These are phyloP conservation scores for Acestrorhynchus altus DNA, from an alignment of 2,797 vertebrate genomes.

Conservation along the genomic window DNA sequence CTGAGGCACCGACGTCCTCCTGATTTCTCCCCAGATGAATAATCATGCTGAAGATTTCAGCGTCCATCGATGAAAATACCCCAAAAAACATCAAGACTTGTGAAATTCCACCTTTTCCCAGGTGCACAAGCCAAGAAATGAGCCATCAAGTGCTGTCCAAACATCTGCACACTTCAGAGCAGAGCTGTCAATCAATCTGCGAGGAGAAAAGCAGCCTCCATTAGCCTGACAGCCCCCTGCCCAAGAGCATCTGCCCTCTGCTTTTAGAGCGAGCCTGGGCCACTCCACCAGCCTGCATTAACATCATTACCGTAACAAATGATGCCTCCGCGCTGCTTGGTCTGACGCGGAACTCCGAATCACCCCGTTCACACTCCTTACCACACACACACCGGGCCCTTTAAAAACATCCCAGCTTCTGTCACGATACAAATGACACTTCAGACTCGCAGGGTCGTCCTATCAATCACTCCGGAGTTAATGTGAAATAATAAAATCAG, in stretches of 20 bases:
- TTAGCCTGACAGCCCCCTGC: slow-evolving; percentile 37
- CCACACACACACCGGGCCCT: slow-evolving; percentile 29
- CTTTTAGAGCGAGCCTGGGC: slow-evolving; percentile 35
- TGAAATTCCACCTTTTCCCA: background rate
- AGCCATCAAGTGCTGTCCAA: background rate
- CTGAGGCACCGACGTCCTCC: too few relatives aligned
- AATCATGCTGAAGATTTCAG: slow-evolving; percentile 23
- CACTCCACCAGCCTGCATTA: slow-evolving; percentile 56
- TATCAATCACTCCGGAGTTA: slow-evolving; percentile 86
- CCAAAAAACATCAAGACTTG: too few relatives aligned
- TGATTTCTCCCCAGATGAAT: background rate
- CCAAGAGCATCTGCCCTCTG: slow-evolving; percentile 52
- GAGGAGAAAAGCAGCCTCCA: slow-evolving; percentile 12
- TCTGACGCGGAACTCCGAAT: slow-evolving; percentile 32
- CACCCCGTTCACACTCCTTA: slow-evolving; percentile 8
- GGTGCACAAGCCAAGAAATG: background rate
- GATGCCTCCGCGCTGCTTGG: slow-evolving; percentile 37
- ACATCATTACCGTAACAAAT: slow-evolving; percentile 63
- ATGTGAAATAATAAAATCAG: slow-evolving; percentile 83
- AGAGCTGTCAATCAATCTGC: slow-evolving; percentile 45
- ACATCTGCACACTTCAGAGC: background rate
- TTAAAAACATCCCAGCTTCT: slow-evolving; percentile 58
- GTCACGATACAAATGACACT: slow-evolving; percentile 82
- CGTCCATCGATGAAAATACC: too few relatives aligned
- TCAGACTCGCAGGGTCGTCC: slow-evolving; percentile 73